phyloP scores from a whole-genome alignment of 2,113 vertebrate genomes.

The Carettochelys insculpta region DNA sequence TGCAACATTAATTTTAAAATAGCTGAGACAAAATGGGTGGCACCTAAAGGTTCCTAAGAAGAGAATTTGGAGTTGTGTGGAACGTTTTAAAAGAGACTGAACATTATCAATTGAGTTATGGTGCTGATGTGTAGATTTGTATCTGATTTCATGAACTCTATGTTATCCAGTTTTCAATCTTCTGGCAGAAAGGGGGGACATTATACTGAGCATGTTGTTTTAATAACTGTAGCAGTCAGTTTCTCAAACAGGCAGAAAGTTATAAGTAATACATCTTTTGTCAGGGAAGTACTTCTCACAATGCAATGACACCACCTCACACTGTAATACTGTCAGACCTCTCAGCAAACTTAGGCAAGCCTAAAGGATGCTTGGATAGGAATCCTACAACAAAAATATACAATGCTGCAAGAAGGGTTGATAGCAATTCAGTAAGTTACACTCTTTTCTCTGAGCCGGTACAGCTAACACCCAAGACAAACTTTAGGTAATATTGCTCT shows the following conservation, averaged over 20 bases:
- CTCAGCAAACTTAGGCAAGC: neutral
- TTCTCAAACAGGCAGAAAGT: neutral
- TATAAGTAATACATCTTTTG: accelerated
- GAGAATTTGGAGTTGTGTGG: neutral
- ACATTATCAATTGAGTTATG: neutral
- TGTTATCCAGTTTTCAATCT: neutral
- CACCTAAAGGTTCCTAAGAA: neutral
- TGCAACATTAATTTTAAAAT: neutral
- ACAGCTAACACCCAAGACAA: neutral
- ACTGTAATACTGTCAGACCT: neutral
- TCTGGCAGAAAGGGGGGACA: neutral
- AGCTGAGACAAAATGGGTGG: neutral
- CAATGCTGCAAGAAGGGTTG: neutral
- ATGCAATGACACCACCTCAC: neutral
- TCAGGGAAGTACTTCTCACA: neutral
- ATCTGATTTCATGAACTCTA: neutral
- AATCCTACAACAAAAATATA: neutral
- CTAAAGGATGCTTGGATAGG: neutral
- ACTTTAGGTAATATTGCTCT: neutral
- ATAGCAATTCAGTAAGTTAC: neutral
- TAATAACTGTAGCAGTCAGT: neutral
- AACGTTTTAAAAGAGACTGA: neutral
- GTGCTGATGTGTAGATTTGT: neutral
- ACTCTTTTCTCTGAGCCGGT: neutral
- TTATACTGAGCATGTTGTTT: neutral